Conservation (phyloP, 2,888 invertebrate genomes). For the Enchytraeus crypticus region DNA sequence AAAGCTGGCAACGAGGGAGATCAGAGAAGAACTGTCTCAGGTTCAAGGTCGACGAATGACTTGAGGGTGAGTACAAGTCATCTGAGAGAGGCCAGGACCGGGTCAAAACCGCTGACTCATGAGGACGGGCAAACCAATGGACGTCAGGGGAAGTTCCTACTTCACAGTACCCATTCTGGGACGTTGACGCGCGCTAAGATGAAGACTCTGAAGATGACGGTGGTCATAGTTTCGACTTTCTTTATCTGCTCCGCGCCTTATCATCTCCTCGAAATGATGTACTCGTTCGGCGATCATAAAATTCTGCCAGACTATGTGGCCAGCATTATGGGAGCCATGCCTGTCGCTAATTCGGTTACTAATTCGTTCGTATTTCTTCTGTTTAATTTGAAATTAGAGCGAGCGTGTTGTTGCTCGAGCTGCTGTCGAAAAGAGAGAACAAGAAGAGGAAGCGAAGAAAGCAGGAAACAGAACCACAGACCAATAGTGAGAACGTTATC, state of each 20-base stretch:
- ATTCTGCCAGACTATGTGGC: slow-evolving; percentile 30
- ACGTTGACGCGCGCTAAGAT: slow-evolving; percentile 46
- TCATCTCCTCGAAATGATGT: slow-evolving; percentile 43
- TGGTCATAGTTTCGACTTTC: slow-evolving; percentile 44
- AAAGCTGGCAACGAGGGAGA: slow-evolving; percentile 37
- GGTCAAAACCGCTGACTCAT: no score
- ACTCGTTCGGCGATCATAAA: slow-evolving; percentile 39
- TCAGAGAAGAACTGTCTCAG: slow-evolving; percentile 10
- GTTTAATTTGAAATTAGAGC: slow-evolving; percentile 32
- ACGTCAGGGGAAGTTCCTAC: slow-evolving; percentile 31
- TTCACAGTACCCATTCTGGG: slow-evolving; percentile 38
- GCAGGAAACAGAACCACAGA: neutral
- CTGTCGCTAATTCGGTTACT: slow-evolving; percentile 42
- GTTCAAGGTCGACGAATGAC: neutral
- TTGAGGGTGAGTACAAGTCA: neutral
- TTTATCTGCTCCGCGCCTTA: slow-evolving; percentile 45
- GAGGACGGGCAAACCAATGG: no score
- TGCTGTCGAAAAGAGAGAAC: no score
- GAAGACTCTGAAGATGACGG: slow-evolving; percentile 48
- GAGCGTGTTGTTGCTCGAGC: neutral
- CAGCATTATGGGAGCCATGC: slow-evolving; percentile 40
- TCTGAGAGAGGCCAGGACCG: no score
- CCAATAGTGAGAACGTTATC: neutral
- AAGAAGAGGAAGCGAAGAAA: neutral
- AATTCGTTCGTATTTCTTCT: slow-evolving; percentile 45